These are phyloP conservation scores for Spodoptera exigua DNA, from an alignment of 2,888 invertebrate genomes.

Conservation along the genomic window DNA sequence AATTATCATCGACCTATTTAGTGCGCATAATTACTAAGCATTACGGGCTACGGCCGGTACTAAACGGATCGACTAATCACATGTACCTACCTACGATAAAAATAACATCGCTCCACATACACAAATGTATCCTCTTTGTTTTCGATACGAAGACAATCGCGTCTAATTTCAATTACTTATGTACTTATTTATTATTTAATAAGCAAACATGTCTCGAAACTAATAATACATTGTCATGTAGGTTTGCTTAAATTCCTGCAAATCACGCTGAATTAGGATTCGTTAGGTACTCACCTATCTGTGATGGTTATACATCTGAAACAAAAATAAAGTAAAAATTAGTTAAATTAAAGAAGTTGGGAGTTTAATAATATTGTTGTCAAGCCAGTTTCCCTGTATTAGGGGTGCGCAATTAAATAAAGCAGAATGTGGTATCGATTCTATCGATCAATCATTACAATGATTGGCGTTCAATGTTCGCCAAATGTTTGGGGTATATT, in stretches of 20 bases:
- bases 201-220: conserved; percentile 7
- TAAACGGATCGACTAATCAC: conserved; percentile 59
- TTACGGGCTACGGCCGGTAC: conserved; percentile 48
- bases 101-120: conserved; percentile 26
- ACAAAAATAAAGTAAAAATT: conserved; percentile 46
- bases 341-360: conserved; percentile 20
- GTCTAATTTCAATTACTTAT: conserved; percentile 13
- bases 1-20: conserved; percentile 75
- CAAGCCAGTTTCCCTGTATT: too few species aligned
- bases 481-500: conserved; percentile 64
- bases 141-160: conserved; percentile 25
- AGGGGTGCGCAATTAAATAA: too few species aligned
- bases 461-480: conserved; percentile 58
- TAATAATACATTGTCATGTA: background rate
- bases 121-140: conserved; percentile 18
- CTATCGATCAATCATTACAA: conserved; percentile 49
- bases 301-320: conserved; percentile 33
- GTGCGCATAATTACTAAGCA: conserved; percentile 70
- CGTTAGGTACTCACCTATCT: conserved; percentile 25
- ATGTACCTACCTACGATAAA: conserved; percentile 34
- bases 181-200: conserved; percentile 14
- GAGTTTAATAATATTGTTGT: too few species aligned
- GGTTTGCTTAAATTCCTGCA: conserved; percentile 9
- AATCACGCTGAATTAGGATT: background rate
- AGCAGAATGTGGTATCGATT: too few species aligned